These are phyloP conservation scores for Arremon brunneinucha DNA, from an alignment of 2,797 vertebrate genomes.

Conservation along the genomic window DNA sequence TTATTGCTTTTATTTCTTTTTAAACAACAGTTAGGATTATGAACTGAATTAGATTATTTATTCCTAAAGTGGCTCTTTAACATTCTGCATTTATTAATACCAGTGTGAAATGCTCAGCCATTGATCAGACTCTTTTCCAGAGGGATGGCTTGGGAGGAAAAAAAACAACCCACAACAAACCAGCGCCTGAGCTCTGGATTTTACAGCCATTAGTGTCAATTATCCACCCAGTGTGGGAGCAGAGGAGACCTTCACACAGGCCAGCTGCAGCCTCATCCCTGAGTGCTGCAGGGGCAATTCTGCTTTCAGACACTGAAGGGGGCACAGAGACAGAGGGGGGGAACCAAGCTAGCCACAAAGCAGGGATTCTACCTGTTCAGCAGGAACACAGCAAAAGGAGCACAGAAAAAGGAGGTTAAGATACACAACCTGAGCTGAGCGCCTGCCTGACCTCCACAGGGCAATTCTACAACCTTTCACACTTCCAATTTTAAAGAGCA, in stretches of 20 bases:
- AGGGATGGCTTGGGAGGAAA: neutral
- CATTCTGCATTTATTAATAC: neutral
- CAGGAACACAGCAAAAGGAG: neutral
- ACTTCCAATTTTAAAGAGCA: neutral
- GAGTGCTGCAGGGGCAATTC: neutral
- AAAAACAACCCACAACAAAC: neutral
- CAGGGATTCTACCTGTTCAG: neutral
- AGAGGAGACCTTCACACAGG: neutral
- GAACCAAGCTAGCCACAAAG: neutral
- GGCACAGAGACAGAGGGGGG: accelerated
- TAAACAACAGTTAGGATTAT: conserved; percentile 6
- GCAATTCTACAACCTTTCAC: neutral
- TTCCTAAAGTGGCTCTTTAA: neutral
- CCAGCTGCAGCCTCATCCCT: neutral
- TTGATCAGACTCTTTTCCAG: conserved; percentile 16
- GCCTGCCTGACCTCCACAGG: neutral
- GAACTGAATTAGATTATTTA: neutral
- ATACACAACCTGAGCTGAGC: neutral
- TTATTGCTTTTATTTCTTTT: conserved; percentile 12
- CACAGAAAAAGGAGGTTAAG: neutral
- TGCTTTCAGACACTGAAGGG: neutral
- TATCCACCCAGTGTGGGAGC: neutral
- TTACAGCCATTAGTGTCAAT: conserved; percentile 50
- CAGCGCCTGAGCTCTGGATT: neutral
- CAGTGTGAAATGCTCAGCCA: neutral